phyloP scores from a whole-genome alignment of 2,888 invertebrate species.

The Steinernema carpocapsae region DNA sequence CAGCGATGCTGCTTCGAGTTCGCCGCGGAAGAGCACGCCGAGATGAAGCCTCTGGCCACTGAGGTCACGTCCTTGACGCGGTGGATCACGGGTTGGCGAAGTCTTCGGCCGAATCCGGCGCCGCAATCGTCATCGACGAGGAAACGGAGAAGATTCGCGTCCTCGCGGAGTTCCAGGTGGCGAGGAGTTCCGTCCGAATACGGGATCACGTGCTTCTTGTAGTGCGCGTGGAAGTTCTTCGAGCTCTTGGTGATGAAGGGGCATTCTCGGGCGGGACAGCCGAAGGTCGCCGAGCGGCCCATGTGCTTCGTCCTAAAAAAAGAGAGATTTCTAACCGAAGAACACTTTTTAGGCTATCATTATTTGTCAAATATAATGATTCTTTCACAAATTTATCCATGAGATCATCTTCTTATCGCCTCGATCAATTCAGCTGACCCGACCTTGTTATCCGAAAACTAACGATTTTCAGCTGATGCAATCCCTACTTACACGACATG shows the following conservation, averaged over 20 bases:
- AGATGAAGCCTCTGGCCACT: constrained; percentile 6
- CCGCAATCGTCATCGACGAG: constrained; percentile 26
- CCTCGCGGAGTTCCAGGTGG: not conserved
- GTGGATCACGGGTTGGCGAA: not conserved
- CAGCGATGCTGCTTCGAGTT: constrained; percentile 1
- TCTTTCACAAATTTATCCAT: too few relatives aligned
- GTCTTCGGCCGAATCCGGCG: not conserved
- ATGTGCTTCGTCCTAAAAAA: constrained; percentile 58
- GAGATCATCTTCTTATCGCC: too few relatives aligned
- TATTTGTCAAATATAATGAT: too few relatives aligned
- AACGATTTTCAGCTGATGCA: too few relatives aligned
- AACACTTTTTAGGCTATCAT: too few relatives aligned
- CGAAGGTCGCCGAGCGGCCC: constrained; percentile 64
- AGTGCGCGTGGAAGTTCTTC: constrained; percentile 63
- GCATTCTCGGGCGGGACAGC: constrained; percentile 61
- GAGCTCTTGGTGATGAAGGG: constrained; percentile 61
- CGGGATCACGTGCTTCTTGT: constrained; percentile 53
- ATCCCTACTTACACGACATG: too few relatives aligned
- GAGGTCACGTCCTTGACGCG: constrained; percentile 3
- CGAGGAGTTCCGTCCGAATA: not conserved
- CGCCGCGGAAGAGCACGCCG: not conserved
- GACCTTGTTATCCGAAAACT: too few relatives aligned
- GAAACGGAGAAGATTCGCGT: not conserved
- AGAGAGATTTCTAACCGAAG: too few relatives aligned
- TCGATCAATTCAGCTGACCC: too few relatives aligned